Base-by-base conservation (phyloP, 2,888 invertebrate genomes). In the Spodoptera littoralis region DNA sequence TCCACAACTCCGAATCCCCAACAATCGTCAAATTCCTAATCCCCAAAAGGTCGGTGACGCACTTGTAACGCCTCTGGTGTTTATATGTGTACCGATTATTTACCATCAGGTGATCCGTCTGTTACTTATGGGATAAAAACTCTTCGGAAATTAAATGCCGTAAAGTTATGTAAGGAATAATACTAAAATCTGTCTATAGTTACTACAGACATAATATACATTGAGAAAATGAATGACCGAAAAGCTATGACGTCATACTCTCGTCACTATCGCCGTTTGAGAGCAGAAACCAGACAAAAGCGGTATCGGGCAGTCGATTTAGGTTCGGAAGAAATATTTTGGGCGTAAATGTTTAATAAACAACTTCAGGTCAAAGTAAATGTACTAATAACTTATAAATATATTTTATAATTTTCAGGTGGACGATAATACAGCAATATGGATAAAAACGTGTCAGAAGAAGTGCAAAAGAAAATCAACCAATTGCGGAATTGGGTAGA, bases 401-500 rank as follows among this genome's bases (percentile, higher is more conserved):
- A 11, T 49, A 12, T 52, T 48, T 6, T 9, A 12, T 52, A 18
- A 57, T 60, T 70, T 36, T 49, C 76, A 77, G 74, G 56, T 54
- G 43, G 24, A 48, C n/a, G 4, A 53, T 57, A 72, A 58, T 6
- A 85, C 86, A 85, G 79, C 60, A 70, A 56, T 8, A 85, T 87
- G 85, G 79, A 77, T 52, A 81, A 80, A 27, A 80, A 83, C 45
- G 74, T 70, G 24, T 79, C 85, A 6, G 87, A 90, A 60, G 90
- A 92, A 44, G 70, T 84, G 11, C 76, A 88, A 49, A 88, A 90
- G 63, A 89, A 94, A 73, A 73, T 95, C 22, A 81, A 84, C 24
- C 84, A 92, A 63, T 87, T 96, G 47, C 91, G 90, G 73, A 90
- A 94, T 46, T 96, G 96, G 96, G 79, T 96, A 3, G 86, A 90